phyloP scores from a whole-genome alignment of 2,888 invertebrate genomes.

The Pegoplata infirma region DNA sequence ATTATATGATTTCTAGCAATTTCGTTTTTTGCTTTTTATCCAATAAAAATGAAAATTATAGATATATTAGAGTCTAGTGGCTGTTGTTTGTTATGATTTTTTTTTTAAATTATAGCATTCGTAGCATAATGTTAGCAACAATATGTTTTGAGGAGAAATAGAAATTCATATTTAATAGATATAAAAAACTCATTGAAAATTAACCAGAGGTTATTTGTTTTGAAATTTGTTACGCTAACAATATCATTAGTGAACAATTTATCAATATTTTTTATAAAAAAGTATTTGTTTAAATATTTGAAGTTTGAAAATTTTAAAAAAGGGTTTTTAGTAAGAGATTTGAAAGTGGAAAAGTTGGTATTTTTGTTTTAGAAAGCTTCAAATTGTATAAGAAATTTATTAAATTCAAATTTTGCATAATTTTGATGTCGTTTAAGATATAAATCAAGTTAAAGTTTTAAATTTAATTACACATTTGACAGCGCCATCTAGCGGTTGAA shows the following conservation, averaged over 20 bases:
- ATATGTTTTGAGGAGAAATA: background rate
- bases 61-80: background rate
- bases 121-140: background rate
- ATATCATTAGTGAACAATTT: conserved; percentile 60
- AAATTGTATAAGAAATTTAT: no score
- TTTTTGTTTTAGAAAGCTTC: no score
- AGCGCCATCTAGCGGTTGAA: no score
- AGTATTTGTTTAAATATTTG: no score
- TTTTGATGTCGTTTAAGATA: no score
- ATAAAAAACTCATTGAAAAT: conserved; percentile 39
- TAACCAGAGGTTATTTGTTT: conserved; percentile 62
- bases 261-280: conserved; percentile 58
- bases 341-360: no score
- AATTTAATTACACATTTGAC: no score
- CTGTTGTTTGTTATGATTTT: background rate
- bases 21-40: background rate
- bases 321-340: no score
- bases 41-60: conserved; percentile 6
- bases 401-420: no score
- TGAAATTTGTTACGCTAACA: conserved; percentile 60
- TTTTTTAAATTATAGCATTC: conserved; percentile 31
- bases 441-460: no score
- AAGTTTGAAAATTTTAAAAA: no score
- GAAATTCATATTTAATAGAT: conserved; percentile 29
- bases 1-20: conserved; percentile 20